Evolutionary conservation across 2,797 vertebrate species (phyloP).

Genomic region (Menidia menidia): DNA sequence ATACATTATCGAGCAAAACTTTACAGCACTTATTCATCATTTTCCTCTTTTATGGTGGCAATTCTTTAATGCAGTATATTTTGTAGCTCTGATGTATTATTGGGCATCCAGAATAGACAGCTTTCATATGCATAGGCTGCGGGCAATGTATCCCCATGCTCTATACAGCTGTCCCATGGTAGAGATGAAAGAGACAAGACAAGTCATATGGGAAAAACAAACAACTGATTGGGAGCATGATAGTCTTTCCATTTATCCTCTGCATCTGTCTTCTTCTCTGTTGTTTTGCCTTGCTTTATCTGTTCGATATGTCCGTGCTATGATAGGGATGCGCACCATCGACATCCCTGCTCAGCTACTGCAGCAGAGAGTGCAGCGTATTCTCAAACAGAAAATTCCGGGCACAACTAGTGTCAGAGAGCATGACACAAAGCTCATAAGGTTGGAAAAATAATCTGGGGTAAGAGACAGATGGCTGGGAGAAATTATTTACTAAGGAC

Average conservation of each 20-base stretch:
- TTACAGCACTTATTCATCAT: background rate
- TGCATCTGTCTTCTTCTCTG: constrained; percentile 5
- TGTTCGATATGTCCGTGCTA: constrained; percentile 15
- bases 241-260: constrained; percentile 21
- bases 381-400: constrained; percentile 1
- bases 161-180: constrained; percentile 52
- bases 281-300: constrained; percentile 28
- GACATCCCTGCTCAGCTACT: background rate
- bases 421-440: too few species aligned
- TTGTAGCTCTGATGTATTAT: constrained; percentile 55
- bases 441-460: too few species aligned
- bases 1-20: background rate
- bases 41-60: background rate
- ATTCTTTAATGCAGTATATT: constrained; percentile 39
- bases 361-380: background rate
- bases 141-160: constrained; percentile 51
- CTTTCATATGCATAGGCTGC: constrained; percentile 60
- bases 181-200: constrained; percentile 53
- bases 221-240: constrained; percentile 39
- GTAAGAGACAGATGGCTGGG: too few species aligned
- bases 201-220: constrained; percentile 59
- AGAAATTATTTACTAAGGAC: too few species aligned
- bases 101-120: constrained; percentile 58
- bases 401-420: background rate
- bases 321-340: constrained; percentile 23